These are phyloP conservation scores for Pterocles burchelli DNA, from an alignment of 2,113 vertebrate species.

Conservation along the genomic window DNA sequence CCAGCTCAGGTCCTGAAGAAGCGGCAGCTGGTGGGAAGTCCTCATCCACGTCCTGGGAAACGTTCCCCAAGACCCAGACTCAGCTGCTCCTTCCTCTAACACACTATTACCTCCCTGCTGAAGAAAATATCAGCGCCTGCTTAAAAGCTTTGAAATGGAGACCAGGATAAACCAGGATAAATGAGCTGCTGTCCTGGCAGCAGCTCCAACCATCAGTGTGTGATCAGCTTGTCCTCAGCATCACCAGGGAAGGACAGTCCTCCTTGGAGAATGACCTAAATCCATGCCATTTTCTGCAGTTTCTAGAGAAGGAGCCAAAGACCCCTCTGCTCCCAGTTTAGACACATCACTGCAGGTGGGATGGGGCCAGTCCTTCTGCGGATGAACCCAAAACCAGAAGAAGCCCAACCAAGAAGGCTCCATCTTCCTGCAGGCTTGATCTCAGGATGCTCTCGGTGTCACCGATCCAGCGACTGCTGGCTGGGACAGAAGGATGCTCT, in stretches of 20 bases:
- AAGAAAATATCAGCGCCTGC: not conserved
- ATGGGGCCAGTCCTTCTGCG: not conserved
- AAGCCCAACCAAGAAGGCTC: not conserved
- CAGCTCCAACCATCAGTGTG: too few relatives aligned
- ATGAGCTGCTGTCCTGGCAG: too few relatives aligned
- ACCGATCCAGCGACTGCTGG: too few relatives aligned
- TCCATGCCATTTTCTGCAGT: not conserved
- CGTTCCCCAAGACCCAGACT: too few relatives aligned
- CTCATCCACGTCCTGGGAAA: not conserved
- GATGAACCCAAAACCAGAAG: not conserved
- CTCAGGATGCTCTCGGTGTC: not conserved
- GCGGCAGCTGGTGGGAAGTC: not conserved
- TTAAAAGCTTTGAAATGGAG: not conserved
- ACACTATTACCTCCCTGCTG: not conserved
- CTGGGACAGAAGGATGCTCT: not conserved
- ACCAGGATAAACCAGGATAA: not conserved
- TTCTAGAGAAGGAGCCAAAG: not conserved
- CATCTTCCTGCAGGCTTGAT: not conserved
- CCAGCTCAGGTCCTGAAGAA: not conserved
- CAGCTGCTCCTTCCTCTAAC: rapidly evolving
- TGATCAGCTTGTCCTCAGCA: too few relatives aligned
- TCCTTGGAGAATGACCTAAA: not conserved
- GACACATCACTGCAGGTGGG: not conserved
- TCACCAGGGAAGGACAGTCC: not conserved
- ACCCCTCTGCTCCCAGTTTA: not conserved